A percentile compares a stretch with the other conserved stretches of the same genome.
These are phyloP conservation scores for Merops nubicus DNA, from an alignment of 2,113 vertebrate species.

Conservation along the genomic window DNA sequence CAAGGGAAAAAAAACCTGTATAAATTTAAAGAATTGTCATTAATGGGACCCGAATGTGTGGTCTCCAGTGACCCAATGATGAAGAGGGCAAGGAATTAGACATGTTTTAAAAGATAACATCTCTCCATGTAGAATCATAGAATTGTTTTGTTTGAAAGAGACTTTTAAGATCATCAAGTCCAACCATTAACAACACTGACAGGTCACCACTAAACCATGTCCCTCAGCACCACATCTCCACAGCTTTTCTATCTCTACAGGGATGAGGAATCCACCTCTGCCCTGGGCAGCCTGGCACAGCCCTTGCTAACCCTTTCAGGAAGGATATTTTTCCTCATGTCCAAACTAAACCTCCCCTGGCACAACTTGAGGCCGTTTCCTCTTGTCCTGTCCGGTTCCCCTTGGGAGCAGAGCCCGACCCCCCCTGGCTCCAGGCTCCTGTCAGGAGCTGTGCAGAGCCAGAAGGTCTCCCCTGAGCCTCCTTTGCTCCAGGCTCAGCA, in stretches of 20 bases:
- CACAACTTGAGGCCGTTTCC: not conserved
- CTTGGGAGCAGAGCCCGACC: too few species aligned
- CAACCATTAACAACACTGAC: not conserved
- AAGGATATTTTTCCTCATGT: not conserved
- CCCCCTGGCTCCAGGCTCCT: not conserved
- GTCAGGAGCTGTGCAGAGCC: not conserved
- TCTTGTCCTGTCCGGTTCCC: not conserved
- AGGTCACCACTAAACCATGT: not conserved
- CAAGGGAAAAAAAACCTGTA: not conserved
- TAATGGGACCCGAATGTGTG: fast-evolving
- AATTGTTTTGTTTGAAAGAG: not conserved
- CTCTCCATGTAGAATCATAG: not conserved
- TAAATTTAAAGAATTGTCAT: not conserved
- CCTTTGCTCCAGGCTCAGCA: not conserved
- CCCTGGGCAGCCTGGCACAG: not conserved
- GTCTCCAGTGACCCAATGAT: not conserved
- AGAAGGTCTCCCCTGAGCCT: too few species aligned
- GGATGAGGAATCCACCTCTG: too few species aligned
- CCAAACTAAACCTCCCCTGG: not conserved
- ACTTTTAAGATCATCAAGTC: not conserved
- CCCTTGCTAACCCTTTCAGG: not conserved
- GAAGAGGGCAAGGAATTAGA: not conserved
- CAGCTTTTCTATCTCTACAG: too few species aligned
- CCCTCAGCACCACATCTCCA: not conserved
- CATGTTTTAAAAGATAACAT: not conserved